A percentile compares a stretch with the other conserved stretches of the same genome.
These are phyloP conservation scores for Caenorhabditis remanei DNA, from an alignment of 1,140 invertebrate genomes.

Conservation along the genomic window DNA sequence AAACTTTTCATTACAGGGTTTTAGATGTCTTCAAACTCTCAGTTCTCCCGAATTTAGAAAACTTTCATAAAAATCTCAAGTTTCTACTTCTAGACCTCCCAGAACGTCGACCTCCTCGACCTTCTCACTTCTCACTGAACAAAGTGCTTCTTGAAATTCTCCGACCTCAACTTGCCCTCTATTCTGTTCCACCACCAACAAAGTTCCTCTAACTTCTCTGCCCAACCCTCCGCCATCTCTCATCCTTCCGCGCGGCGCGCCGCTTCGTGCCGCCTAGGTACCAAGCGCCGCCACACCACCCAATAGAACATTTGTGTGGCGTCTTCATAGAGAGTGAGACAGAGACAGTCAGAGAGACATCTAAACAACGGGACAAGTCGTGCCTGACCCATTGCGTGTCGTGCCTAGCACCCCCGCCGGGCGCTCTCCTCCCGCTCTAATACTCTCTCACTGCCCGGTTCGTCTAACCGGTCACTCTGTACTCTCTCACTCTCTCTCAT, in stretches of 20 bases:
- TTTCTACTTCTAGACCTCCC: too few species aligned
- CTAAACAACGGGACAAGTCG: slow-evolving; percentile 4
- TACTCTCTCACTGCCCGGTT: not conserved
- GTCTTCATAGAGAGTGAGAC: not conserved
- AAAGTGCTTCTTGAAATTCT: not conserved
- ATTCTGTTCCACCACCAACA: slow-evolving; percentile 5
- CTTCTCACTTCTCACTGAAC: not conserved
- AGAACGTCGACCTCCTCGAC: not conserved
- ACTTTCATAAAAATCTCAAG: too few species aligned
- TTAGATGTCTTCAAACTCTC: too few species aligned
- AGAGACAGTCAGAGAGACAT: not conserved
- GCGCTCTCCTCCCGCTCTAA: not conserved
- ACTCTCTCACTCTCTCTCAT: not conserved
- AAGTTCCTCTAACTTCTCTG: not conserved
- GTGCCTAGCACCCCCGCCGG: slow-evolving; percentile 17
- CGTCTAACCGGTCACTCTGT: slow-evolving; percentile 45
- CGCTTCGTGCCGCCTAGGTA: slow-evolving; percentile 55
- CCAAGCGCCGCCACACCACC: slow-evolving; percentile 40
- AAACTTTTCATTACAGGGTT: too few species aligned
- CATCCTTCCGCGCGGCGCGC: slow-evolving; percentile 42
- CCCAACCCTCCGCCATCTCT: not conserved
- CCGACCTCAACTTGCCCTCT: slow-evolving; percentile 36
- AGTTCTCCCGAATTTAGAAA: too few species aligned
- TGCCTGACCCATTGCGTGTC: slow-evolving; percentile 53
- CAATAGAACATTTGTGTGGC: not conserved